These are phyloP conservation scores for Pyrrhia umbra DNA, from an alignment of 2,888 invertebrate species.

Conservation along the genomic window DNA sequence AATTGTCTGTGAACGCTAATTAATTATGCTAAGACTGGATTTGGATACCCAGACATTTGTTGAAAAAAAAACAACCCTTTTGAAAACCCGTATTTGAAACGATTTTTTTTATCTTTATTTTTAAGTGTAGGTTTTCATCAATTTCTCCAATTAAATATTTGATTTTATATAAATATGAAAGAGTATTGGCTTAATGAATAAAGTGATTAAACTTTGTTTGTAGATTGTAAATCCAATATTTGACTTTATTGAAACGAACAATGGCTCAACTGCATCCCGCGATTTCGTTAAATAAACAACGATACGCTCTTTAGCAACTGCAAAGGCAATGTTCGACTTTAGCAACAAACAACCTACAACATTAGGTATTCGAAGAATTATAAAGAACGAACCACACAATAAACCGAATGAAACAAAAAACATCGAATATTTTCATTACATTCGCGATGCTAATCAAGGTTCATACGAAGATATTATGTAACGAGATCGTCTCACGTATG, in stretches of 20 bases:
- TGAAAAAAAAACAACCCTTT: neutral
- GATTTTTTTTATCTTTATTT: no score
- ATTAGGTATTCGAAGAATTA: fast-evolving
- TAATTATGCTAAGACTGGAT: constrained; percentile 71
- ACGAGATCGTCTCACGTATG: constrained; percentile 41
- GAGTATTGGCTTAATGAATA: constrained; percentile 8
- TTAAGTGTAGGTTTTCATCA: constrained; percentile 3
- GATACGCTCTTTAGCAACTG: constrained; percentile 18
- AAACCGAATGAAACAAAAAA: constrained; percentile 21
- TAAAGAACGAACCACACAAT: neutral
- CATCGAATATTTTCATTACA: constrained; percentile 32
- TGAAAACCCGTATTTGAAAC: neutral
- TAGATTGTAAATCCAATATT: constrained; percentile 27
- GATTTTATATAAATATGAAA: constrained; percentile 4
- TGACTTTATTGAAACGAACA: constrained; percentile 26
- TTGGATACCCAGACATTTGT: constrained; percentile 33
- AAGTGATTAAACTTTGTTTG: constrained; percentile 14
- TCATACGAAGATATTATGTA: constrained; percentile 40
- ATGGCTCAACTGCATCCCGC: constrained; percentile 14
- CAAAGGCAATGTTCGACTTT: no score
- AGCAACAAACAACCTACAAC: no score
- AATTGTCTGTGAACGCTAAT: constrained; percentile 77
- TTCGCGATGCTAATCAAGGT: constrained; percentile 52
- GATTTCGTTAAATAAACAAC: constrained; percentile 25
- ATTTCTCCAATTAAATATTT: neutral